Base-by-base conservation (phyloP, 1,140 invertebrate species). In the Parapsyche elsis region DNA sequence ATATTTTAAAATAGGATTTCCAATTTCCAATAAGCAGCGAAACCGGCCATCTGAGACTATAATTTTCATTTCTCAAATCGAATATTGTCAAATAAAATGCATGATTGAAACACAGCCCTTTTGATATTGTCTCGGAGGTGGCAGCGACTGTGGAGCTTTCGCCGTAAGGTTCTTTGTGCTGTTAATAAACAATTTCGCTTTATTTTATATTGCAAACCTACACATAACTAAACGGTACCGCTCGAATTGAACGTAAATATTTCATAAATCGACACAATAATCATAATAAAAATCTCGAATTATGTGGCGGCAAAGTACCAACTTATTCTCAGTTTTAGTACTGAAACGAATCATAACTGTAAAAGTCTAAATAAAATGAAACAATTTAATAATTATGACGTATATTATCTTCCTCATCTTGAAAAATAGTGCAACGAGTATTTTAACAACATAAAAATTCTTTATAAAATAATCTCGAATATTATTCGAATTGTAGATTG, bases 111-210 rank as follows among this genome's bases (percentile, higher is more conserved):
- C 73, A 38, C 64, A 24, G 57, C 59, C 14, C 21, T 61, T 21
- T 16, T 19, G 57, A 61, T 61, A 19, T 19, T 61, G 64, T 67
- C 64, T 67, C 64, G 64, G 10, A 24, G 14, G 49, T 10, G 16
- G 49, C 30, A 7, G 7, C n/a, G n/a, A 7, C 30, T 38, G 30
- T 38, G 30, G 12, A 12, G 49, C 49, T 19, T 67, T 26, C 9
- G 64, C 24, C 21, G 59, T 24, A 10, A 9, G 7, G 9, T 26
- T 26, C 16, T 30, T 49, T 64, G 61, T 67, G 19, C 19, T 67
- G 49, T 78, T 64, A 70, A 78, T 78, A 78, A 78, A 78, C 61
- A 46, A 53, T 78, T 70, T 78, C 45, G 76, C 64, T 71, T 78
- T 78, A 76, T 57, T 30, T n/a, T 38, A 38, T 38, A 38, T 7